phyloP scores from a whole-genome alignment of 2,797 vertebrate genomes.

The Sciurus carolinensis region DNA sequence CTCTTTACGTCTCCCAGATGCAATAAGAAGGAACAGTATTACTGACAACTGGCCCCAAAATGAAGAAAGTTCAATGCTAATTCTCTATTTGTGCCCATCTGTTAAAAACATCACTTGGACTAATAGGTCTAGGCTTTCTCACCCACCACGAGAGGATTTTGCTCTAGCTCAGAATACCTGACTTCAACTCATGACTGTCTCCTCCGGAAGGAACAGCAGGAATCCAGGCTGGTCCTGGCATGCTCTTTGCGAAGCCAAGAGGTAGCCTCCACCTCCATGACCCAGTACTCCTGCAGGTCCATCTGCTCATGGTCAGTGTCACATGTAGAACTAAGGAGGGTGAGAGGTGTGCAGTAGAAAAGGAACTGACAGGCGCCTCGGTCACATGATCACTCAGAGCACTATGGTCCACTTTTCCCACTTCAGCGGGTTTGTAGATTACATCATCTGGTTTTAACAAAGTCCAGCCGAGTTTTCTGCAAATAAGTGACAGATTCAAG shows the following conservation, averaged over 20 bases:
- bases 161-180: background rate
- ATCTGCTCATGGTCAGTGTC: background rate
- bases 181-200: background rate
- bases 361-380: background rate
- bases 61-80: background rate
- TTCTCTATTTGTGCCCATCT: background rate
- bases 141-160: background rate
- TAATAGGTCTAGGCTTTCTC: background rate
- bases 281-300: background rate
- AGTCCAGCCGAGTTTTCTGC: background rate
- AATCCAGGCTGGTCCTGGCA: background rate
- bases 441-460: background rate
- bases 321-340: accelerated
- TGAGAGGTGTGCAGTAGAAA: background rate
- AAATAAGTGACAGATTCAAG: background rate
- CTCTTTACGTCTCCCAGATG: background rate
- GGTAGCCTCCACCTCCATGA: background rate
- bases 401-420: background rate
- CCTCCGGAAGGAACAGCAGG: background rate
- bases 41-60: background rate
- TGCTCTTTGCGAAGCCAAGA: background rate
- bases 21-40: background rate
- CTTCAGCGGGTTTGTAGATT: background rate
- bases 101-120: background rate
- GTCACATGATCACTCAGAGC: background rate